phyloP scores from a whole-genome alignment of 2,888 invertebrate genomes.

The Anorthoa munda region DNA sequence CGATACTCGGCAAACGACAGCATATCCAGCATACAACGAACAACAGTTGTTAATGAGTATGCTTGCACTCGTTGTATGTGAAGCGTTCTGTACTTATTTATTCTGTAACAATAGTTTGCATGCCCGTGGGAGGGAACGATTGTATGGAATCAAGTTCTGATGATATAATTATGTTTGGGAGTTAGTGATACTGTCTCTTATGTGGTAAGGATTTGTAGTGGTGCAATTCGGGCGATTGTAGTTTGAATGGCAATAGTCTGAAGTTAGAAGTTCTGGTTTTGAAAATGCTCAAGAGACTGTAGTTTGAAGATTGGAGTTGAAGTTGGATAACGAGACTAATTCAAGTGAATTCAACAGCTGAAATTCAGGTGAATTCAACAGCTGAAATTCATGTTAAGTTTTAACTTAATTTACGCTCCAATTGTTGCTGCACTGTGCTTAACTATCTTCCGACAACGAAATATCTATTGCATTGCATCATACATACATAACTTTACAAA shows the following conservation, averaged over 20 bases:
- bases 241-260: not conserved
- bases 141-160: slow-evolving; percentile 46
- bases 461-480: too few relatives aligned
- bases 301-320: not conserved
- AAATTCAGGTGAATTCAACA: not conserved
- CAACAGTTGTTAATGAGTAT: not conserved
- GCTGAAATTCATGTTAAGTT: too few relatives aligned
- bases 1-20: too few relatives aligned
- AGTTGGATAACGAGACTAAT: not conserved
- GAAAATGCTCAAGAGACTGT: not conserved
- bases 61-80: not conserved
- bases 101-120: slow-evolving; percentile 36
- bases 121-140: slow-evolving; percentile 26
- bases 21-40: not conserved
- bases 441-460: too few relatives aligned
- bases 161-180: slow-evolving; percentile 31
- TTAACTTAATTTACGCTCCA: too few relatives aligned
- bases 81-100: not conserved
- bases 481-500: too few relatives aligned
- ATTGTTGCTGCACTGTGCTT: too few relatives aligned
- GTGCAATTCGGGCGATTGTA: not conserved
- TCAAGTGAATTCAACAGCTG: too few relatives aligned
- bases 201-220: slow-evolving; percentile 6
- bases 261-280: not conserved
- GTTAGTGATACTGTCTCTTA: slow-evolving; percentile 17